Evolutionary conservation across 2,888 invertebrate genomes (phyloP).

Genomic region (Rhogogaster chlorosoma): DNA sequence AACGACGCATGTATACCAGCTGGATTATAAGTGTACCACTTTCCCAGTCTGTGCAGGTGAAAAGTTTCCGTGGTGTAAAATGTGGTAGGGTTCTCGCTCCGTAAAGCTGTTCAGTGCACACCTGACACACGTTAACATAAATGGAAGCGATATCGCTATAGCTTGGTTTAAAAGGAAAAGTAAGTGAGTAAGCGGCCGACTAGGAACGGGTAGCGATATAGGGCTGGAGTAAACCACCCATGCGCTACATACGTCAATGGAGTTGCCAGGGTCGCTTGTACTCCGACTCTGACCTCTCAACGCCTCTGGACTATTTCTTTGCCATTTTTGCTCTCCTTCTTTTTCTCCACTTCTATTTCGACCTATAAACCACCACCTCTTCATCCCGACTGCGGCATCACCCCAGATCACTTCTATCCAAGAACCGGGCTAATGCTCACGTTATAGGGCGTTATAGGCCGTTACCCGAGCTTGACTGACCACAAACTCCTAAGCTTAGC

Average conservation of each 20-base stretch:
- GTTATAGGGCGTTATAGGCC: slow-evolving; percentile 55
- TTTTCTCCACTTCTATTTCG: background rate
- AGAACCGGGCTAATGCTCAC: slow-evolving; percentile 58
- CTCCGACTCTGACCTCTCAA: slow-evolving; percentile 1
- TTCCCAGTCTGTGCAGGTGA: slow-evolving; percentile 20
- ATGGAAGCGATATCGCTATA: slow-evolving; percentile 9
- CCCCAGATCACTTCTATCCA: slow-evolving; percentile 42
- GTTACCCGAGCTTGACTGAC: slow-evolving; percentile 62
- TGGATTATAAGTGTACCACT: slow-evolving; percentile 9
- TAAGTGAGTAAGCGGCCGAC: slow-evolving; percentile 16
- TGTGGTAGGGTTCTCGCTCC: background rate
- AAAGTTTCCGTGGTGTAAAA: background rate
- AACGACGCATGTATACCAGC: background rate
- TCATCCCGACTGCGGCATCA: slow-evolving; percentile 18
- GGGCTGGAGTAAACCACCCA: slow-evolving; percentile 13
- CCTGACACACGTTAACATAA: slow-evolving; percentile 44
- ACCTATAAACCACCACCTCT: slow-evolving; percentile 5
- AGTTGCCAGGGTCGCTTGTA: background rate
- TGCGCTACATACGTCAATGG: slow-evolving; percentile 35
- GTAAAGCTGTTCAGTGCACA: slow-evolving; percentile 14
- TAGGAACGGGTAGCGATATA: slow-evolving; percentile 20
- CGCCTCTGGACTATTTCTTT: background rate
- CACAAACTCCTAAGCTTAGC: slow-evolving; percentile 52
- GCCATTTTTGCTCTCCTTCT: slow-evolving; percentile 35
- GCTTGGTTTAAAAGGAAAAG: slow-evolving; percentile 40